phyloP scores from a whole-genome alignment of 37 sponge, comb jelly and placozoan genomes.

The Amphimedon queenslandica region DNA sequence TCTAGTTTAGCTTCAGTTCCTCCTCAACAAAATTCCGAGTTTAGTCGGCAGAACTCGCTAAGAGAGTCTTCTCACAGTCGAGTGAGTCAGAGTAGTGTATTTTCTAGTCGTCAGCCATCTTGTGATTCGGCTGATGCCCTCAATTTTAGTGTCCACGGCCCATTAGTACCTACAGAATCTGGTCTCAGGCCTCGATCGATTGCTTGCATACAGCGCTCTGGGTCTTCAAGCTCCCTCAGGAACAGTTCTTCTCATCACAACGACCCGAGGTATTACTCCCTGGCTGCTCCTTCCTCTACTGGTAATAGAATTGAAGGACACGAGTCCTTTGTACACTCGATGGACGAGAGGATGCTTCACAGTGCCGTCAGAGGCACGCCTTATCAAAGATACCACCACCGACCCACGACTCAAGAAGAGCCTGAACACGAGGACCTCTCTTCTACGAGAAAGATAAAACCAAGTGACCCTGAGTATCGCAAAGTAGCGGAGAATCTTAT shows the following conservation, averaged over 20 bases:
- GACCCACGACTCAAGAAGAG: neutral
- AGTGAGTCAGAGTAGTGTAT: conserved; percentile 25
- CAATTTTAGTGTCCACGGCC: conserved; percentile 1
- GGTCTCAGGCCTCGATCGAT: conserved; percentile 20
- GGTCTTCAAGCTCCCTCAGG: conserved; percentile 43
- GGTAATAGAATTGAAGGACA: neutral
- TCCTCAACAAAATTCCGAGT: conserved; percentile 28
- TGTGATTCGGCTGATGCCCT: conserved; percentile 35
- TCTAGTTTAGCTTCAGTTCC: conserved; percentile 10
- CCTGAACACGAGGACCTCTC: neutral
- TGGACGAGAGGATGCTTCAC: conserved; percentile 1
- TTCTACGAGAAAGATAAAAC: conserved; percentile 28
- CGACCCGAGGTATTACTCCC: conserved; percentile 40
- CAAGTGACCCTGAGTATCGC: conserved; percentile 74
- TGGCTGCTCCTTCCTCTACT: conserved; percentile 20
- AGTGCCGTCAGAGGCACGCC: neutral
- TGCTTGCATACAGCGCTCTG: conserved; percentile 37
- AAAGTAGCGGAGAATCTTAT: conserved; percentile 65
- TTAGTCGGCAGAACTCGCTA: conserved; percentile 44
- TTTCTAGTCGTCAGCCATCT: conserved; percentile 23
- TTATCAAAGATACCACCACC: neutral
- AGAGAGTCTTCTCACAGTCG: conserved; percentile 44
- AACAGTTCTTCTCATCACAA: conserved; percentile 18
- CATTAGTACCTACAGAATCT: conserved; percentile 11
- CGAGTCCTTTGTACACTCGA: neutral